Base-by-base conservation (phyloP, 2,888 invertebrate species). In the Chaetogeoica ovagalla region DNA sequence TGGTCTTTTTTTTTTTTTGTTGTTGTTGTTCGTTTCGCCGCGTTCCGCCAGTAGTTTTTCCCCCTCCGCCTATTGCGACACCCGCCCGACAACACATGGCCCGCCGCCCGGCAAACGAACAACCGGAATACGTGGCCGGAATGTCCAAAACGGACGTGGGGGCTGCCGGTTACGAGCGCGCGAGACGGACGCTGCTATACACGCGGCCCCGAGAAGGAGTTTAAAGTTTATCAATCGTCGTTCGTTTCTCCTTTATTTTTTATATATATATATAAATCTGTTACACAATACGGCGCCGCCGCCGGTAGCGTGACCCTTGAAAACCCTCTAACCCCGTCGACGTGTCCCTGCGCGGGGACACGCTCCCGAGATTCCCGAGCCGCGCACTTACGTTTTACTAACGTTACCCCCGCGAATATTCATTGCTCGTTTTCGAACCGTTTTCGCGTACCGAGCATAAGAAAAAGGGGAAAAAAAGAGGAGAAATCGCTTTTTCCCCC, bases 221-320 rank as follows among this genome's bases (percentile, higher is more conserved):
- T 65, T 65, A 79, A 79, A 79, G 79, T 79, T 79, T 79, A 71
- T 70, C 79, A 79, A 79, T 79, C 63, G 79, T 79, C 63, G 79
- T 79, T 30, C 30, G 30, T 30, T 30, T 30, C 30, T 30, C 4
- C 30, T 30, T 65, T 71, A 71, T 71, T 7, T 79, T 63, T 13
- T 48, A 11, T 15, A 57, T n/a, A n/a, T n/a, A n/a, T n/a, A n/a
- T n/a, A n/a, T n/a, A n/a, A n/a, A n/a, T 71, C 37, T 21, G 60
- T 39, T 63, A 9, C 37, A n/a, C 70, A 30, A 30, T 30, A 30
- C 30, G 30, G 30, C 30, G 23, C 30, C 8, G 37, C 13, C 43
- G 43, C 30, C 30, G 9, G 43, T 43, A 9, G n/a, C 7, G 43
- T 30, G 9, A 43, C 6, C 43, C 43, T 43, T 43, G 1, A 43